Evolutionary conservation across 2,888 invertebrate species (phyloP).

Genomic region (Napeogenes sylphis): DNA sequence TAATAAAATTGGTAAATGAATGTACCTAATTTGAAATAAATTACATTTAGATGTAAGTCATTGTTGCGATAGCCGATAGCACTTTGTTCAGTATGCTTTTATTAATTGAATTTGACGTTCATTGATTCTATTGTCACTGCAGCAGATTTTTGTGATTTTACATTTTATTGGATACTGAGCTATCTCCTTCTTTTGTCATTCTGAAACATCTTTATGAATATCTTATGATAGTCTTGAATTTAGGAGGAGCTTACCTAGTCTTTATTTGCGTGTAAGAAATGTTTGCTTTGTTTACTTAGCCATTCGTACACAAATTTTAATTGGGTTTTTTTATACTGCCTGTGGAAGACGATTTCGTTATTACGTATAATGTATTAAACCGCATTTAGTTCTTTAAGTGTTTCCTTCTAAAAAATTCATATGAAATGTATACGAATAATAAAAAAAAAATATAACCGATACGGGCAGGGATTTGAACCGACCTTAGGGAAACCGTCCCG

Average conservation of each 20-base stretch:
- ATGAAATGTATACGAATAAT: too few species aligned
- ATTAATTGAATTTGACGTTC: slow-evolving; percentile 29
- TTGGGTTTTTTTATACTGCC: slow-evolving; percentile 66
- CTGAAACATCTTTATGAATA: slow-evolving; percentile 69
- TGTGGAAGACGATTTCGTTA: slow-evolving; percentile 45
- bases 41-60: too few species aligned
- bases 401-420: too few species aligned
- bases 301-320: slow-evolving; percentile 73
- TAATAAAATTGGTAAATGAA: too few species aligned
- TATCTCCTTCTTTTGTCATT: slow-evolving; percentile 57
- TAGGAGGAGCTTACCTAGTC: slow-evolving; percentile 66
- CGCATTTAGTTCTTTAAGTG: slow-evolving; percentile 20
- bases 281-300: slow-evolving; percentile 65
- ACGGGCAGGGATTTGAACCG: too few species aligned
- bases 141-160: slow-evolving; percentile 55
- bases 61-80: background rate
- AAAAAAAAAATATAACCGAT: too few species aligned
- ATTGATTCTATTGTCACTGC: slow-evolving; percentile 36
- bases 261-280: slow-evolving; percentile 64
- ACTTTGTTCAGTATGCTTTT: slow-evolving; percentile 20
- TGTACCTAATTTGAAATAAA: too few species aligned
- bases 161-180: slow-evolving; percentile 49
- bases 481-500: too few species aligned
- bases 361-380: slow-evolving; percentile 23
- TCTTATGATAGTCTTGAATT: slow-evolving; percentile 71